phyloP scores from a whole-genome alignment of 2,113 vertebrate genomes.

The Bubo blakistoni region DNA sequence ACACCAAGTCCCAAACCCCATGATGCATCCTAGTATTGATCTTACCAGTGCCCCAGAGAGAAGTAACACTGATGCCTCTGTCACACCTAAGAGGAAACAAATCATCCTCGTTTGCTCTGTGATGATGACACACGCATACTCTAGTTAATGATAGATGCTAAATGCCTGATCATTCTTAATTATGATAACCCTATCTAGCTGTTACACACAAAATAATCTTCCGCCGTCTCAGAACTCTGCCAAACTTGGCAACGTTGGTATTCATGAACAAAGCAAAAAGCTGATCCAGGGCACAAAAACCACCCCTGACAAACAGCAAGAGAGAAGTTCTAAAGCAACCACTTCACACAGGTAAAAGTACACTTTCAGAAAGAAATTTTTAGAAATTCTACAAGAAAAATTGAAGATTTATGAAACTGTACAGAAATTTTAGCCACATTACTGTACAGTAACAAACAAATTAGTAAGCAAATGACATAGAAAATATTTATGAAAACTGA shows the following conservation, averaged over 20 bases:
- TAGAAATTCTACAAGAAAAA: not conserved
- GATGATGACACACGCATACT: not conserved
- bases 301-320: not conserved
- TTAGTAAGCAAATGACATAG: not conserved
- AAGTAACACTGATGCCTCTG: not conserved
- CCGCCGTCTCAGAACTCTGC: not conserved
- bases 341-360: not conserved
- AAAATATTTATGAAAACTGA: not conserved
- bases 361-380: not conserved
- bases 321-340: not conserved
- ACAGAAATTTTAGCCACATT: not conserved
- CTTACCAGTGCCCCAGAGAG: not conserved
- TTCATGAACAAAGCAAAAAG: not conserved
- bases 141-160: not conserved
- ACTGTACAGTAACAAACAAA: not conserved
- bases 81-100: conserved; percentile 9
- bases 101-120: not conserved
- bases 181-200: not conserved
- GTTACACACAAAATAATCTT: not conserved
- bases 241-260: not conserved
- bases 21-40: not conserved
- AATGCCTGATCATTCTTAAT: not conserved
- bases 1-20: not conserved
- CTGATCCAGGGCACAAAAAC: not conserved
- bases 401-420: not conserved